Percentiles rank a stretch among this genome's conserved stretches.
These are phyloP conservation scores for Meiosimyza platycephala DNA, from an alignment of 2,888 invertebrate species.

Conservation along the genomic window DNA sequence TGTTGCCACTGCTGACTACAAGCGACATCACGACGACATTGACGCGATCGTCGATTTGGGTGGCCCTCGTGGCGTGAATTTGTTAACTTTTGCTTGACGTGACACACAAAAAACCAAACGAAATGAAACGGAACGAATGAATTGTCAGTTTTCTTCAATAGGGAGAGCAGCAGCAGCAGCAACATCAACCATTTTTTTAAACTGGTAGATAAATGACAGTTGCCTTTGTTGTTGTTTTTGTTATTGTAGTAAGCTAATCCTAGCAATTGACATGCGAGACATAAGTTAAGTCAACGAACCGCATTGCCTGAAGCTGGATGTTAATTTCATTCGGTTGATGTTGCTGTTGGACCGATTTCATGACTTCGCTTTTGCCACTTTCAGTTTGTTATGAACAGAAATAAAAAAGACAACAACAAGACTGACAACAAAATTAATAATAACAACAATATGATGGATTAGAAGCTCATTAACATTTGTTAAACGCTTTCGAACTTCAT, in stretches of 20 bases:
- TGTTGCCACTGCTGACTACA: background rate
- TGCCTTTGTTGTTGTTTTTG: conserved; percentile 6
- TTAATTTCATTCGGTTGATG: background rate
- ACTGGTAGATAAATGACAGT: conserved; percentile 29
- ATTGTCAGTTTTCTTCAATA: conserved; percentile 23
- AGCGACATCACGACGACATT: background rate
- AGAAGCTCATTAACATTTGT: conserved; percentile 26
- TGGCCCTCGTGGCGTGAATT: conserved; percentile 65
- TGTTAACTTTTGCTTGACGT: conserved; percentile 62
- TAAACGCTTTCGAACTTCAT: conserved; percentile 28
- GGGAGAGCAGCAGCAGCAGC: conserved; percentile 15
- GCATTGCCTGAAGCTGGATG: conserved; percentile 20
- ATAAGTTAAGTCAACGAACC: conserved; percentile 41
- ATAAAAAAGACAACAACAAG: conserved; percentile 29
- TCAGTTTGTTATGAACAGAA: conserved; percentile 3
- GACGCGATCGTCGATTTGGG: conserved; percentile 50
- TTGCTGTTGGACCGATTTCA: background rate
- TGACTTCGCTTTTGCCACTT: conserved; percentile 1
- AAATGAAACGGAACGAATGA: conserved; percentile 30
- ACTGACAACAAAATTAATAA: conserved; percentile 27
- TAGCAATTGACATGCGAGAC: conserved; percentile 41
- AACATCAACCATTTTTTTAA: conserved; percentile 6
- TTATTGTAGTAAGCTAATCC: conserved; percentile 39
- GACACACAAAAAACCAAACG: conserved; percentile 29
- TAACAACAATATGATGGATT: conserved; percentile 38